Conservation (phyloP, 2,888 invertebrate species). For the Arctia plantaginis region DNA sequence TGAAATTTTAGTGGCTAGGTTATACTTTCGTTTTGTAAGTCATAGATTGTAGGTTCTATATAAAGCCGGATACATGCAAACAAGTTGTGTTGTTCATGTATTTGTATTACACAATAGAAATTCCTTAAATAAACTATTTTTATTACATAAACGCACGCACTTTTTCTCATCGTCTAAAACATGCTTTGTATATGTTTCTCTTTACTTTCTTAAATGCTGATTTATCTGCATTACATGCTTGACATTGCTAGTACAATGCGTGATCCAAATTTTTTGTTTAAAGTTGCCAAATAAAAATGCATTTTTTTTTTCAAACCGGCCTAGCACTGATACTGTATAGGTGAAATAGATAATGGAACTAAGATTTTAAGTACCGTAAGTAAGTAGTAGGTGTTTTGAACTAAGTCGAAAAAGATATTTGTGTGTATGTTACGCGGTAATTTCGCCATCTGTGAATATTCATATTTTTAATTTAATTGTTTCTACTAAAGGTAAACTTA, state of each 20-base stretch:
- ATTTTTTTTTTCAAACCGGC: background rate
- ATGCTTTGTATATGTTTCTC: background rate
- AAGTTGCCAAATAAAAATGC: background rate
- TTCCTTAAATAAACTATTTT: constrained; percentile 17
- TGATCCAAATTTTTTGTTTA: background rate
- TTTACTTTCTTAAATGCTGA: background rate
- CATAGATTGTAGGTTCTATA: background rate
- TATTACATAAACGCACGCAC: constrained; percentile 25
- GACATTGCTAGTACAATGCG: background rate
- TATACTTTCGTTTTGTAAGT: background rate
- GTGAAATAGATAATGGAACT: background rate
- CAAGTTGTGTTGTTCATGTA: background rate
- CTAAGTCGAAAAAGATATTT: too few relatives aligned
- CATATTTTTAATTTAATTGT: too few relatives aligned
- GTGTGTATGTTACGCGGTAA: too few relatives aligned
- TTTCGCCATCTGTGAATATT: too few relatives aligned
- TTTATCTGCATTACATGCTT: background rate
- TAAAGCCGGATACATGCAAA: background rate
- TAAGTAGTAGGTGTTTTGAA: too few relatives aligned
- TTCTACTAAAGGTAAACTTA: too few relatives aligned
- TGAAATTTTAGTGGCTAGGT: background rate
- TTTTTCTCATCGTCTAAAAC: constrained; percentile 1
- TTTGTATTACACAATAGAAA: constrained; percentile 17
- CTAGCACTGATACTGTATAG: background rate
- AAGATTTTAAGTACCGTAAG: too few relatives aligned